Evolutionary conservation across 2,888 invertebrate species (phyloP).

Genomic region (Boloria selene): DNA sequence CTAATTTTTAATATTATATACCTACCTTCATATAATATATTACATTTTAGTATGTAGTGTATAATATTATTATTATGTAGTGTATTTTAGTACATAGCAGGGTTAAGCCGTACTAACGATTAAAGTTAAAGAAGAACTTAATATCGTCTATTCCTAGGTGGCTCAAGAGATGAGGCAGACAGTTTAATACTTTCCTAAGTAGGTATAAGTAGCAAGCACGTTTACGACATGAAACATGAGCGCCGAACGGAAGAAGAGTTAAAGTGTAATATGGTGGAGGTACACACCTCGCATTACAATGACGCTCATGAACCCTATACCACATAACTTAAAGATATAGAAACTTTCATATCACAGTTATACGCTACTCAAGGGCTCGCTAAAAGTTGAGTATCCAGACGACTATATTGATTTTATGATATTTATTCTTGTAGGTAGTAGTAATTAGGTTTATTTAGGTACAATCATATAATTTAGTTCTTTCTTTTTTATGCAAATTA

Average conservation of each 20-base stretch:
- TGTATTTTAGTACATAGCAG: too few relatives aligned
- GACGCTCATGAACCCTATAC: constrained; percentile 26
- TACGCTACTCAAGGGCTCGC: neutral
- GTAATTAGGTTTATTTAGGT: too few relatives aligned
- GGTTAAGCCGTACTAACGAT: too few relatives aligned
- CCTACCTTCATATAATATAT: too few relatives aligned
- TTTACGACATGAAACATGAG: constrained; percentile 46
- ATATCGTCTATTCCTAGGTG: constrained; percentile 5
- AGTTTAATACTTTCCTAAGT: constrained; percentile 39
- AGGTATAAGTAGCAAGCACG: too few relatives aligned
- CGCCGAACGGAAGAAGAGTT: constrained; percentile 38
- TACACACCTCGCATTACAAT: constrained; percentile 38
- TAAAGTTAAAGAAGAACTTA: neutral
- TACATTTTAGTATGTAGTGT: too few relatives aligned
- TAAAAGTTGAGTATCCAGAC: neutral
- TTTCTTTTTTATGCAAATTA: too few relatives aligned
- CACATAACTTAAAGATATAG: constrained; percentile 10
- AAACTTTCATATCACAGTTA: constrained; percentile 6
- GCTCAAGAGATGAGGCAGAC: constrained; percentile 6
- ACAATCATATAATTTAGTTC: too few relatives aligned
- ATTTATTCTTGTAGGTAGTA: too few relatives aligned
- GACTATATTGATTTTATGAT: too few relatives aligned
- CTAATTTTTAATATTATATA: too few relatives aligned
- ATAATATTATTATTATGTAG: too few relatives aligned
- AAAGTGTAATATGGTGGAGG: constrained; percentile 30